A percentile compares a stretch with the other conserved stretches of the same genome.
phyloP scores from a whole-genome alignment of 1,140 invertebrate species.

The Drosophila arizonae region DNA sequence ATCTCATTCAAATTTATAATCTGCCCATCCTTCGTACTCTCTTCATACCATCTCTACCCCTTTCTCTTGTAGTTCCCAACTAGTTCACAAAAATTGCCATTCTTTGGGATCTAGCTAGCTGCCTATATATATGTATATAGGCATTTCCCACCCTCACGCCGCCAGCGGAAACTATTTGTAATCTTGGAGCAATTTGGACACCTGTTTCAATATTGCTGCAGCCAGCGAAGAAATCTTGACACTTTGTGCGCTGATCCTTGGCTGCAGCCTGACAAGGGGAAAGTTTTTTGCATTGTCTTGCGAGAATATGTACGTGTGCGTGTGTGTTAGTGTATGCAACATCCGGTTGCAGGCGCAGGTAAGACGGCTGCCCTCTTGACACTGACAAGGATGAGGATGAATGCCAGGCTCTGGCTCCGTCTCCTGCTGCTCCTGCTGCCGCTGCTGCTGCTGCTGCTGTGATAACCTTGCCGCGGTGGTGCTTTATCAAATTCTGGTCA shows the following conservation, averaged over 20 bases:
- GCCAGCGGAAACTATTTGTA: constrained; percentile 49
- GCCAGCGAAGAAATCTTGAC: constrained; percentile 37
- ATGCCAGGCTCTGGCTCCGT: neutral
- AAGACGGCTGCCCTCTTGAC: constrained; percentile 14
- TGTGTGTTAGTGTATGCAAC: constrained; percentile 46
- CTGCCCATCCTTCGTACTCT: too few species aligned
- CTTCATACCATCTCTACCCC: too few species aligned
- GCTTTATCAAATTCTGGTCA: constrained; percentile 74
- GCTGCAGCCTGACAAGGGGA: constrained; percentile 24
- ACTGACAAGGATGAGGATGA: constrained; percentile 23
- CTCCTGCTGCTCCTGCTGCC: constrained; percentile 15
- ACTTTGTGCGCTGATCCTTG: constrained; percentile 49
- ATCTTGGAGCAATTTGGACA: constrained; percentile 56
- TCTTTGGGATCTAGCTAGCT: too few species aligned
- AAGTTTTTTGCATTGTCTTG: constrained; percentile 50
- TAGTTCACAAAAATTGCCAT: too few species aligned
- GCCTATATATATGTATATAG: neutral
- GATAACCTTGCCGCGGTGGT: constrained; percentile 57
- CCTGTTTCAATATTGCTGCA: constrained; percentile 77
- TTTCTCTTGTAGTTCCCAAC: too few species aligned
- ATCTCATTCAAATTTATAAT: too few species aligned
- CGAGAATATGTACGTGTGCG: neutral
- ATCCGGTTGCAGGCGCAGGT: constrained; percentile 55
- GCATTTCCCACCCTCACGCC: neutral
- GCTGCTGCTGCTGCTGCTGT: constrained; percentile 29